Evolutionary conservation across 1,140 invertebrate genomes (phyloP).

Genomic region (Caenorhabditis inopinata): DNA sequence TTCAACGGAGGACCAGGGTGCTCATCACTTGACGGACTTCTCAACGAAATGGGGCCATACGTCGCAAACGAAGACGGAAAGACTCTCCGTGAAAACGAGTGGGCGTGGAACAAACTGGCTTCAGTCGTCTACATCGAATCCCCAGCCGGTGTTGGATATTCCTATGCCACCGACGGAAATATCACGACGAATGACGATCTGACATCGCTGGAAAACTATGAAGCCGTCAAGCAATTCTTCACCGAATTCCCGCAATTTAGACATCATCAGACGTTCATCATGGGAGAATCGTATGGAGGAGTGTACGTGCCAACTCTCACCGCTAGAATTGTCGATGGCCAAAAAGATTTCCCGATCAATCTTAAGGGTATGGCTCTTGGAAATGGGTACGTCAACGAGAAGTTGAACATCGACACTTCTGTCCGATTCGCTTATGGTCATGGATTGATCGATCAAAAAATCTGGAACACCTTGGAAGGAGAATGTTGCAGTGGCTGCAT

Average conservation of each 20-base stretch:
- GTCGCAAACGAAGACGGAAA: constrained; percentile 66
- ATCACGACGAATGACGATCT: constrained; percentile 70
- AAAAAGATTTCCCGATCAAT: constrained; percentile 64
- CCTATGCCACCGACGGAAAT: constrained; percentile 69
- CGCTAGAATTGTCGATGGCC: constrained; percentile 68
- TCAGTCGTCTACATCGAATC: constrained; percentile 75
- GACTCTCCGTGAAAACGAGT: constrained; percentile 67
- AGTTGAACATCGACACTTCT: constrained; percentile 66
- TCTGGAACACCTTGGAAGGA: constrained; percentile 60
- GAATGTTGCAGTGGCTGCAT: constrained; percentile 60
- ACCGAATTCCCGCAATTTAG: constrained; percentile 70
- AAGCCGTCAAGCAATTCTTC: constrained; percentile 70
- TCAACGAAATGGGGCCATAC: constrained; percentile 71
- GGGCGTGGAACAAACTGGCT: constrained; percentile 73
- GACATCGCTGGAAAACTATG: constrained; percentile 68
- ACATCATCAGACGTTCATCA: constrained; percentile 68
- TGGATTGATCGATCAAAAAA: constrained; percentile 65
- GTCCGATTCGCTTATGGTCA: constrained; percentile 65
- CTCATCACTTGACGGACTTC: constrained; percentile 68
- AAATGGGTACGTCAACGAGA: constrained; percentile 65
- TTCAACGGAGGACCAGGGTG: constrained; percentile 72
- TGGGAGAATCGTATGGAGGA: constrained; percentile 70
- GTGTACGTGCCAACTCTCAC: constrained; percentile 70
- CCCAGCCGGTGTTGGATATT: constrained; percentile 72
- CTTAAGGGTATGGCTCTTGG: constrained; percentile 66